Percentiles rank a stretch among this genome's conserved stretches.
These are phyloP conservation scores for Odontamblyopus rebecca DNA, from an alignment of 2,797 vertebrate species.

Conservation along the genomic window DNA sequence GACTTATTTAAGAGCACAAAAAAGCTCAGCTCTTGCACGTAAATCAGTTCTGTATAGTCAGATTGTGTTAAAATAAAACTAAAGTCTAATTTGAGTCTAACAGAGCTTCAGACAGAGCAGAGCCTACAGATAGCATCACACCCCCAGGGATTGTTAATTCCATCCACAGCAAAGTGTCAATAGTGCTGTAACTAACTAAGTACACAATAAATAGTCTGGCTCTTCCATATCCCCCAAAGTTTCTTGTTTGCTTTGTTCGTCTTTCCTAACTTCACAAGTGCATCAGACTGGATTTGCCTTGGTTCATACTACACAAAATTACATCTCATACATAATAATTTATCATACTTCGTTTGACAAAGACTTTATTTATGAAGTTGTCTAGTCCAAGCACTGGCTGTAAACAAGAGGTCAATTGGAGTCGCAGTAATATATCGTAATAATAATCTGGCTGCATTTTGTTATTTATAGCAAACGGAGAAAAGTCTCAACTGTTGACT, in stretches of 20 bases:
- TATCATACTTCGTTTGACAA: not conserved
- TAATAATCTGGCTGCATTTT: conserved; percentile 40
- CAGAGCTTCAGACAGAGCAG: no score
- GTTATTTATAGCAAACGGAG: conserved; percentile 14
- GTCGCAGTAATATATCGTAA: conserved; percentile 26
- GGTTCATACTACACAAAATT: conserved; percentile 2
- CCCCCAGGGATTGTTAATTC: no score
- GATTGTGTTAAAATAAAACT: no score
- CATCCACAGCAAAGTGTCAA: no score
- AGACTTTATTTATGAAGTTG: conserved; percentile 20
- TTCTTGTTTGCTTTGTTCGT: not conserved
- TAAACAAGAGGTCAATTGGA: conserved; percentile 36
- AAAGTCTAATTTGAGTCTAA: no score
- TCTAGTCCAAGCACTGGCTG: not conserved
- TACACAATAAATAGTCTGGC: not conserved
- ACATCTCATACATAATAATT: conserved; percentile 4
- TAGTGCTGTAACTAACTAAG: not conserved
- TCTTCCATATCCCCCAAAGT: not conserved
- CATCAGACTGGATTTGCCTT: not conserved
- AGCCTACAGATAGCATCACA: not conserved
- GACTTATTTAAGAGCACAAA: no score
- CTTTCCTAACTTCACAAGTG: not conserved
- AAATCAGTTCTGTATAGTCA: no score
- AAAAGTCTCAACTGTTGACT: conserved; percentile 23
- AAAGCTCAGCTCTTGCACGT: no score